Evolutionary conservation across 2,113 vertebrate genomes (phyloP).

Genomic region (Oryzias curvinotus): DNA sequence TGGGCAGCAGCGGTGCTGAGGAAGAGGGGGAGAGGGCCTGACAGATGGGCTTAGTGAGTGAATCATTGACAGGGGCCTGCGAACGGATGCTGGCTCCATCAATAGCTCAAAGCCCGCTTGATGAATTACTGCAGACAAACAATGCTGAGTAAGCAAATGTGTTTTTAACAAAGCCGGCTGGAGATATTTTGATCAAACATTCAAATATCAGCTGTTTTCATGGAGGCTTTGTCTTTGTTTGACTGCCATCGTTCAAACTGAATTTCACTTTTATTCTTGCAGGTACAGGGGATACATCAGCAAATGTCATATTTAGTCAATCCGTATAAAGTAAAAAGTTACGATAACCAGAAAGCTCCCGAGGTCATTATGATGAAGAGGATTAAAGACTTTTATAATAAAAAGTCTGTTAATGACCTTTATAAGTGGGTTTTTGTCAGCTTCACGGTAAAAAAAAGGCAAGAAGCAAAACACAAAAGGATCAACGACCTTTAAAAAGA

Average conservation of each 20-base stretch:
- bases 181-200: constrained; percentile 54
- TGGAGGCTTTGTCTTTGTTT: neutral
- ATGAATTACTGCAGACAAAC: constrained; percentile 84
- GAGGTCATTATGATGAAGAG: too few species aligned
- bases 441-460: too few species aligned
- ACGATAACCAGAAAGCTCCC: too few species aligned
- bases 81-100: constrained; percentile 78
- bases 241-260: too few species aligned
- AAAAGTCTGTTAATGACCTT: too few species aligned
- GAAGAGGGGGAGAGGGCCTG: constrained; percentile 64
- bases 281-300: neutral
- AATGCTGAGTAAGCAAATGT: constrained; percentile 80
- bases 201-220: constrained; percentile 3
- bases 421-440: too few species aligned
- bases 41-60: constrained; percentile 79
- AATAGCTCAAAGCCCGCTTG: constrained; percentile 79
- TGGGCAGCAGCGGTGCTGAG: constrained; percentile 49
- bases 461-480: too few species aligned
- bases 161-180: constrained; percentile 78
- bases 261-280: neutral
- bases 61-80: constrained; percentile 81
- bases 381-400: too few species aligned
- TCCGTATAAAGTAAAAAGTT: too few species aligned
- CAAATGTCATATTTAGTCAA: too few species aligned
- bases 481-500: too few species aligned